These are phyloP conservation scores for Sminthopsis crassicaudata DNA, from an alignment of 2,113 vertebrate genomes.

Conservation along the genomic window DNA sequence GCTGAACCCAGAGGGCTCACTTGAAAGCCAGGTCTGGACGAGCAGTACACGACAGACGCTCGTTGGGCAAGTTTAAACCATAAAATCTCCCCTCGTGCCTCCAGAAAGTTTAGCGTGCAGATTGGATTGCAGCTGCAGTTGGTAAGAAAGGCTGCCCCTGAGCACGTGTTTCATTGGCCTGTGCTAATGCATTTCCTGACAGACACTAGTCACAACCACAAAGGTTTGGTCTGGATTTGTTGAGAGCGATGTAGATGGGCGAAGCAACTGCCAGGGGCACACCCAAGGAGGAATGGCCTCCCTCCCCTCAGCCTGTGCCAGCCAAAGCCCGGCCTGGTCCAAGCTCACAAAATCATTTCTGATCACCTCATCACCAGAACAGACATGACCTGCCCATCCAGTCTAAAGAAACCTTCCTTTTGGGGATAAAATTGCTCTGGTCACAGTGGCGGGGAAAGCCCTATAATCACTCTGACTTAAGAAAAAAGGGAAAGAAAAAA, in stretches of 20 bases:
- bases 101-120: slow-evolving; percentile 42
- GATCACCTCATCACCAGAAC: slow-evolving; percentile 23
- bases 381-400: slow-evolving; percentile 11
- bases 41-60: slow-evolving; percentile 41
- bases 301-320: slow-evolving; percentile 21
- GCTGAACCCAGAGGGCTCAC: slow-evolving; percentile 25
- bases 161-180: slow-evolving; percentile 7
- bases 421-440: slow-evolving; percentile 17
- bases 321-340: slow-evolving; percentile 18
- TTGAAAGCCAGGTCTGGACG: slow-evolving; percentile 19
- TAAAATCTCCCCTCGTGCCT: slow-evolving; percentile 10
- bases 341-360: slow-evolving; percentile 59
- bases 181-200: slow-evolving; percentile 43
- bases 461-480: slow-evolving; percentile 38
- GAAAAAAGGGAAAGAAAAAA: neutral
- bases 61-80: slow-evolving; percentile 23
- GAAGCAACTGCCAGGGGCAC: slow-evolving; percentile 49
- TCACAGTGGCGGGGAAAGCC: slow-evolving; percentile 61
- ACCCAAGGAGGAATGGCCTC: slow-evolving; percentile 46
- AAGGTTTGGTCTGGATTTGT: slow-evolving; percentile 25
- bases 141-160: slow-evolving; percentile 32
- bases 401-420: slow-evolving; percentile 54
- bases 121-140: neutral
- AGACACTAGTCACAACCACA: slow-evolving; percentile 48
- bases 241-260: slow-evolving; percentile 53